Evolutionary conservation across 2,888 invertebrate species (phyloP).

Genomic region (Malachius bipustulatus): DNA sequence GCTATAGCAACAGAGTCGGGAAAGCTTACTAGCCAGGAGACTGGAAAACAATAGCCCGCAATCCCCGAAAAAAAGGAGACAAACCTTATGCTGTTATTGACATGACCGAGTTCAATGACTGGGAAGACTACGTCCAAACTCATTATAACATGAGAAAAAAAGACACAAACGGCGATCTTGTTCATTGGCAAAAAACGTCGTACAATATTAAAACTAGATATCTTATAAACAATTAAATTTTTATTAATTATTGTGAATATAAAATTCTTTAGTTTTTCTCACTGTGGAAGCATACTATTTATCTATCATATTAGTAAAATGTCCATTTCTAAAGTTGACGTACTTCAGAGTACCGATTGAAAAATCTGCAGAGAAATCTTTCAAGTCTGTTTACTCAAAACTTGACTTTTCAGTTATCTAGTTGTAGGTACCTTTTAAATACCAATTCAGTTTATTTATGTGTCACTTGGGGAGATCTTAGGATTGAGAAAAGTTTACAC

Average conservation of each 20-base stretch:
- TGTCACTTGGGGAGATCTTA: too few relatives aligned
- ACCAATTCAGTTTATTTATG: too few relatives aligned
- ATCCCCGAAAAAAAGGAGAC: constrained; percentile 15
- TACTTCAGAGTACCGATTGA: constrained; percentile 2
- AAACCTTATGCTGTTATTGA: constrained; percentile 10
- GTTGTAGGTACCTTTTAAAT: too few relatives aligned
- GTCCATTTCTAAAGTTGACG: background rate
- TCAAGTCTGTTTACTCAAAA: background rate
- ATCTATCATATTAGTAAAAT: too few relatives aligned
- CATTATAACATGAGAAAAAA: background rate
- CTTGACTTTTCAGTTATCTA: background rate
- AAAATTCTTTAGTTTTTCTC: background rate
- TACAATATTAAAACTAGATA: background rate
- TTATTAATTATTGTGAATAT: too few relatives aligned
- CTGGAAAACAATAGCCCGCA: constrained; percentile 17
- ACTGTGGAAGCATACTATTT: too few relatives aligned
- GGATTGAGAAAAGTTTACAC: too few relatives aligned
- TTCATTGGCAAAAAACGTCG: background rate
- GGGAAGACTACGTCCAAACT: background rate
- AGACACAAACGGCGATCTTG: background rate
- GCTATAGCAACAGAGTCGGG: constrained; percentile 16
- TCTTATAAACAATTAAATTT: too few relatives aligned
- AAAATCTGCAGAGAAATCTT: background rate
- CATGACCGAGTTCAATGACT: background rate
- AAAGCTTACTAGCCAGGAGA: constrained; percentile 17